Evolutionary conservation across 2,888 invertebrate species (phyloP).

Genomic region (Shargacucullia verbasci): DNA sequence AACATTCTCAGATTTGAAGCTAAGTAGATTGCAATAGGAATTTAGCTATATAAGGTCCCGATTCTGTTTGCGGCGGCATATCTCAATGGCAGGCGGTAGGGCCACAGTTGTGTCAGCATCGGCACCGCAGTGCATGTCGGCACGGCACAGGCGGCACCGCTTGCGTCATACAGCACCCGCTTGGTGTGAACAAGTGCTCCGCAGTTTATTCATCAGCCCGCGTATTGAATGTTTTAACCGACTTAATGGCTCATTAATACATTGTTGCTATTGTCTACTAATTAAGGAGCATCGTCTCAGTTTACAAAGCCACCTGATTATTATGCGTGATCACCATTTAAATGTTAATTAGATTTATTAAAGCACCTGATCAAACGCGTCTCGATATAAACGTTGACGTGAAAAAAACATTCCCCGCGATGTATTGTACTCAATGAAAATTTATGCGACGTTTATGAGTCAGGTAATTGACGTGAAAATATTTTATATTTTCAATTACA

Average conservation of each 20-base stretch:
- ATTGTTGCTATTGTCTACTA: slow-evolving; percentile 81
- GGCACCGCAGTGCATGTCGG: slow-evolving; percentile 34
- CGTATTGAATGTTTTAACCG: slow-evolving; percentile 70
- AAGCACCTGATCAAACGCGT: slow-evolving; percentile 82
- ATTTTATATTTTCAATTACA: slow-evolving; percentile 52
- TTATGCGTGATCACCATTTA: slow-evolving; percentile 88
- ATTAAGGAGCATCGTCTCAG: slow-evolving; percentile 81
- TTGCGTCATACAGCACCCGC: slow-evolving; percentile 69
- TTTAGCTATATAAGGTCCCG: slow-evolving; percentile 8
- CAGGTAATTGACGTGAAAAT: slow-evolving; percentile 58
- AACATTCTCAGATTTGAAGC: no score
- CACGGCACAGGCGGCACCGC: slow-evolving; percentile 20
- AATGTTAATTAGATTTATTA: slow-evolving; percentile 87
- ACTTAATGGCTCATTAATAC: slow-evolving; percentile 76
- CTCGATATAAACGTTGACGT: slow-evolving; percentile 62
- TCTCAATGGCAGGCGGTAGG: slow-evolving; percentile 31
- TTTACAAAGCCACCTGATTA: slow-evolving; percentile 84
- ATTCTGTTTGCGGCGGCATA: slow-evolving; percentile 23
- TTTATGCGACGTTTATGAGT: slow-evolving; percentile 62
- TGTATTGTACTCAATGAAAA: slow-evolving; percentile 56
- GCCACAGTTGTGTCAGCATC: slow-evolving; percentile 42
- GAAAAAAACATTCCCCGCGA: slow-evolving; percentile 63
- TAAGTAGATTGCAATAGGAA: slow-evolving; percentile 11
- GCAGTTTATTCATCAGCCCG: slow-evolving; percentile 63
- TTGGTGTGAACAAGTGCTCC: slow-evolving; percentile 78